Evolutionary conservation across 2,888 invertebrate genomes (phyloP).

Genomic region (Lepidochrysops patricia): DNA sequence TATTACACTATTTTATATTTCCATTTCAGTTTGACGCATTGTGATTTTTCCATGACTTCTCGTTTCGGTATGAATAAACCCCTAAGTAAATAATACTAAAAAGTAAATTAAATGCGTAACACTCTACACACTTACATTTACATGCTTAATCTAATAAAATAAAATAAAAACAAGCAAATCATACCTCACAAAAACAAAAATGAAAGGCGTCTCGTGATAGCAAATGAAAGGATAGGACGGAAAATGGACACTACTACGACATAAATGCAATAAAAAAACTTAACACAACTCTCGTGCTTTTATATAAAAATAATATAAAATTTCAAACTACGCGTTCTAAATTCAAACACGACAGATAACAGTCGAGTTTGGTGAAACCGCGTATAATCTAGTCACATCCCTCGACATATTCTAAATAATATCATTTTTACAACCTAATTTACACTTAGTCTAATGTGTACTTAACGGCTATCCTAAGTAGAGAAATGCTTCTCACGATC

Average conservation of each 20-base stretch:
- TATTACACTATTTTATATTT: too few relatives aligned
- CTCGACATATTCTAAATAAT: constrained; percentile 48
- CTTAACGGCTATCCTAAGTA: constrained; percentile 47
- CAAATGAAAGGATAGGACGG: constrained; percentile 49
- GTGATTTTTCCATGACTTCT: too few relatives aligned
- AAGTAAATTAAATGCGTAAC: constrained; percentile 13
- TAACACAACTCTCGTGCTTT: constrained; percentile 35
- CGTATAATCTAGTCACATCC: constrained; percentile 40
- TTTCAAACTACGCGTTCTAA: background rate
- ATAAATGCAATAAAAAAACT: constrained; percentile 42
- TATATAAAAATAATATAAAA: constrained; percentile 33
- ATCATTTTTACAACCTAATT: constrained; percentile 60
- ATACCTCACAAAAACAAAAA: constrained; percentile 56
- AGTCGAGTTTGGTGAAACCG: constrained; percentile 29
- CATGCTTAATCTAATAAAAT: constrained; percentile 15
- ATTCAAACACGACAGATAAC: background rate
- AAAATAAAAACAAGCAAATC: constrained; percentile 34
- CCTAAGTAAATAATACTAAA: too few relatives aligned
- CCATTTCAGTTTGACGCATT: too few relatives aligned
- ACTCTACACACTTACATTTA: background rate
- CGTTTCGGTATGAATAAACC: too few relatives aligned
- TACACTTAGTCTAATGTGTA: constrained; percentile 44
- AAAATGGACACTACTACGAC: constrained; percentile 37
- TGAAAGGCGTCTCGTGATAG: constrained; percentile 59
- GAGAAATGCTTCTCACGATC: constrained; percentile 30